phyloP scores from a whole-genome alignment of 2,113 vertebrate species.

The Lampris incognitus region DNA sequence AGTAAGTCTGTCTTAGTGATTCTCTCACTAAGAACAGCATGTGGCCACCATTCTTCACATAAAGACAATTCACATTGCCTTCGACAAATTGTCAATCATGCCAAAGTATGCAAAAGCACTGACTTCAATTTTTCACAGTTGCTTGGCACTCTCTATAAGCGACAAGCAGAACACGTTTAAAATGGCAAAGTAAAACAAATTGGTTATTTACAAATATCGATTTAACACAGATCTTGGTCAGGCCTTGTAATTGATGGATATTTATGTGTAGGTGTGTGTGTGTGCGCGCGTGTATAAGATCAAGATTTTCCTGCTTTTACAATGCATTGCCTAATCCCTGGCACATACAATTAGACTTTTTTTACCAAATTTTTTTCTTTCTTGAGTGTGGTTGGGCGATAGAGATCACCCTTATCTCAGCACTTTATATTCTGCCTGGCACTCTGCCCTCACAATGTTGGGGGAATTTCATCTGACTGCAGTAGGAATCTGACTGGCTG shows the following conservation, averaged over 20 bases:
- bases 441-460: conserved; percentile 69
- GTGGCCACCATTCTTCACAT: conserved; percentile 14
- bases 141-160: too few species aligned
- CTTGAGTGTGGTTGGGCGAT: conserved; percentile 42
- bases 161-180: too few species aligned
- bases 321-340: conserved; percentile 24
- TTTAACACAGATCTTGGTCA: too few species aligned
- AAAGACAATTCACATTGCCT: not conserved
- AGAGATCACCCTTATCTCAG: conserved; percentile 56
- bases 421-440: conserved; percentile 75
- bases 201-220: too few species aligned
- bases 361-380: conserved; percentile 23
- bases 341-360: conserved; percentile 41
- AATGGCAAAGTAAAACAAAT: too few species aligned
- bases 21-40: conserved; percentile 1
- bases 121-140: too few species aligned
- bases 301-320: conserved; percentile 4
- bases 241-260: too few species aligned
- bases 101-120: too few species aligned
- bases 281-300: conserved; percentile 14
- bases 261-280: not conserved
- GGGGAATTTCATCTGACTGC: conserved; percentile 80
- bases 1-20: not conserved
- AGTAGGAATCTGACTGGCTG: conserved; percentile 75
- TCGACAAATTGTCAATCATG: too few species aligned